Evolutionary conservation across 92 coral and sea anemone species (phyloP).

Genomic region (Porites cylindrica): DNA sequence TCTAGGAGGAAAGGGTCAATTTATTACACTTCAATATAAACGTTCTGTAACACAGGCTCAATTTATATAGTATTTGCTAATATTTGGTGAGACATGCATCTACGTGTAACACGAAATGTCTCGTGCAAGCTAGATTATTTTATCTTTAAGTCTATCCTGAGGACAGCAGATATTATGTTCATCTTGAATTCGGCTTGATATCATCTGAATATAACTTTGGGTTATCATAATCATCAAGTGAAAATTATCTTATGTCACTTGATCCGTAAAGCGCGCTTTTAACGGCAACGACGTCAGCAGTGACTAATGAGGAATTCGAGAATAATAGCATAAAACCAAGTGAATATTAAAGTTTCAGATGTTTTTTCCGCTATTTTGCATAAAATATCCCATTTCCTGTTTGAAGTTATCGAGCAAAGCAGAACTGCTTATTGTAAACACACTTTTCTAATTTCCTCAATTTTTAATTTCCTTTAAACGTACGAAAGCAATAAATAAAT

Average conservation of each 20-base stretch:
- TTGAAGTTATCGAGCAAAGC: background rate
- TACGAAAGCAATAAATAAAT: background rate
- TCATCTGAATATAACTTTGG: background rate
- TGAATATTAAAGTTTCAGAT: background rate
- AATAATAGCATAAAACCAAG: too few relatives aligned
- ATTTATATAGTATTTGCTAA: too few relatives aligned
- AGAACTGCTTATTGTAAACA: background rate
- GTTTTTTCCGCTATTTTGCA: background rate
- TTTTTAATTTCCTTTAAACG: slow-evolving; percentile 1
- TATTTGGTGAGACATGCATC: background rate
- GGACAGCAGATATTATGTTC: background rate
- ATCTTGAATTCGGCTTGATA: too few relatives aligned
- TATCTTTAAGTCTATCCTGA: too few relatives aligned
- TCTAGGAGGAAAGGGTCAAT: too few relatives aligned
- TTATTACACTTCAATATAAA: too few relatives aligned
- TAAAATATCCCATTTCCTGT: background rate
- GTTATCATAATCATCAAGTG: background rate
- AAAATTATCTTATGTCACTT: background rate
- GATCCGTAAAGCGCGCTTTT: too few relatives aligned
- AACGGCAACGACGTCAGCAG: too few relatives aligned
- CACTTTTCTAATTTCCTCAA: background rate
- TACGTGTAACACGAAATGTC: background rate
- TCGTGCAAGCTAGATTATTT: background rate
- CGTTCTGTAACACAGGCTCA: too few relatives aligned
- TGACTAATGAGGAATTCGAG: too few relatives aligned